Base-by-base conservation (phyloP, 2,797 vertebrate genomes). In the Chaetodon trifasciatus region DNA sequence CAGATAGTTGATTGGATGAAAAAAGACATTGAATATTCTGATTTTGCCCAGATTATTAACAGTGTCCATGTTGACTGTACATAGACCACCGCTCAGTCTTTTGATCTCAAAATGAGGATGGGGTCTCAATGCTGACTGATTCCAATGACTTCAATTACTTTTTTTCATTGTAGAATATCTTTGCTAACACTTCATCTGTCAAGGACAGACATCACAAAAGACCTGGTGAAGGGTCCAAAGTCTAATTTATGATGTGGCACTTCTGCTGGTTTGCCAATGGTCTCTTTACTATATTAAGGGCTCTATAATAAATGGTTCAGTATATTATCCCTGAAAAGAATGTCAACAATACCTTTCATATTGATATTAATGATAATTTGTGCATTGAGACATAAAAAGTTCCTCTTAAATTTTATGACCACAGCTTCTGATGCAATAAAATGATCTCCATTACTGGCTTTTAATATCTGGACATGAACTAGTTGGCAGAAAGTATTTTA, bases 361-460 rank as follows among this genome's bases (percentile, higher is more conserved):
- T 5, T 77, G 44, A 46, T 23, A 64, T 71, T 44, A 19, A 67
- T 58, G 17, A 55, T 50, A 23, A 66, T 58, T 8, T 55, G 8
- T 23, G 62, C 13, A 67, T 62, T 82, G n/a, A 70, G 8, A 32
- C 28, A 32, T 32, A 32, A 32, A 32, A 32, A 35, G n/a, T 40
- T 15, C 55, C 32, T 61, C 23, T 52, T 28, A 42, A 13, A 60
- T 67, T 53, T 63, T 39, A 66, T 16, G 17, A 49, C 23, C 19
- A 15, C n/a, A 13, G 65, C 32, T 39, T 53, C 1, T 32, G 44
- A 23, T 24, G 35, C 55, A 40, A 70, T 60, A 57, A 40, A 62
- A 37, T 40, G 3, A 35, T 58, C 6, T 37, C 32, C 9, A n/a
- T 28, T 37, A 39, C 11, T 4, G 4, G 7, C 16, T 28, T 71